A percentile compares a stretch with the other conserved stretches of the same genome.
Conservation (phyloP, 2,797 vertebrate genomes). For the Phataginus tetradactyla region DNA sequence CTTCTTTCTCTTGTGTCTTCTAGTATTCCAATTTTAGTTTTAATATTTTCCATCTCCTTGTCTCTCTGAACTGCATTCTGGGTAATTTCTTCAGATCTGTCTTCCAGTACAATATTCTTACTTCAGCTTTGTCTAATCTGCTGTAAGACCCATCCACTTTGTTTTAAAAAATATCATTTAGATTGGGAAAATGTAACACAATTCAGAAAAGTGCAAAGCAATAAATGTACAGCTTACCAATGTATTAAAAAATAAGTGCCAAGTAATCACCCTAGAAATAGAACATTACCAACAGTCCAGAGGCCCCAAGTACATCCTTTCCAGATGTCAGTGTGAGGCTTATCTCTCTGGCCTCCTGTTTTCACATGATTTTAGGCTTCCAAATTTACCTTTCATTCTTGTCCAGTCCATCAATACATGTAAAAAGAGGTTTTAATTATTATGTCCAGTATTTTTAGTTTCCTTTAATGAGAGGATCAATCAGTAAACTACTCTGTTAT, state of each 20-base stretch:
- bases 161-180: not conserved
- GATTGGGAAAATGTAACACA: conserved; percentile 2
- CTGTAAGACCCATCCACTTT: not conserved
- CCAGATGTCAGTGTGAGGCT: not conserved
- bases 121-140: not conserved
- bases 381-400: not conserved
- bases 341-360: not conserved
- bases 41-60: not conserved
- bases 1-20: not conserved
- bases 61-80: conserved; percentile 3
- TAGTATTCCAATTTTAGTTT: not conserved
- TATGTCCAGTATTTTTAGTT: not conserved
- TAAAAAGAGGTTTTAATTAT: not conserved
- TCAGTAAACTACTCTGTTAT: not conserved
- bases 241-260: conserved; percentile 16
- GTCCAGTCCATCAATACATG: not conserved
- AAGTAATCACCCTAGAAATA: not conserved
- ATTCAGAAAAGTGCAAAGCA: not conserved
- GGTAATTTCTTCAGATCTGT: not conserved
- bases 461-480: not conserved
- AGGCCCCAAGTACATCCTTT: not conserved
- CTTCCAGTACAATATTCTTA: not conserved
- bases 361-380: not conserved
- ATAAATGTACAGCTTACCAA: not conserved
- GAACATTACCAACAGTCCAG: not conserved